Percentiles rank a stretch among this genome's conserved stretches.
phyloP scores from a whole-genome alignment of 1,140 invertebrate genomes.

The Semibalanus balanoides region DNA sequence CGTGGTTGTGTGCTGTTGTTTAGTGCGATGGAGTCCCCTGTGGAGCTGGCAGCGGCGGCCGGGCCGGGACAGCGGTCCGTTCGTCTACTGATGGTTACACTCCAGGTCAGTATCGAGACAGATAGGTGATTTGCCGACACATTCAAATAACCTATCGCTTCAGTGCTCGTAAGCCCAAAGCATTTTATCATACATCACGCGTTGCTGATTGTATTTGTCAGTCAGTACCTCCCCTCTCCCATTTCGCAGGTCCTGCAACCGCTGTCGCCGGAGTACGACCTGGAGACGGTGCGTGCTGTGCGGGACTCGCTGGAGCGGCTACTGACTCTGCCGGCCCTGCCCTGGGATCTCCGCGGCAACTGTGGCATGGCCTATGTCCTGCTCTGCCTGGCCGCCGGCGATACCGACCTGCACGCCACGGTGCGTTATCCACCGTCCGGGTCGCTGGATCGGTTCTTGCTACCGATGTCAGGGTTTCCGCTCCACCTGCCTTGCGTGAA shows the following conservation, averaged over 20 bases:
- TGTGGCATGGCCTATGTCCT: background rate
- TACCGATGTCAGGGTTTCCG: too few species aligned
- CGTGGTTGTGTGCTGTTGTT: too few species aligned
- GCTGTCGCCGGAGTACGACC: background rate
- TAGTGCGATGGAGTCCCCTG: too few species aligned
- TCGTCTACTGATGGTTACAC: background rate
- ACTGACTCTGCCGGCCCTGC: background rate
- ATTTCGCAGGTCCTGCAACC: background rate
- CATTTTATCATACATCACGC: too few species aligned
- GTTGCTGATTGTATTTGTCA: too few species aligned
- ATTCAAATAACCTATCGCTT: too few species aligned
- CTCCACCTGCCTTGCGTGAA: too few species aligned
- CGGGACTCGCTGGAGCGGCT: background rate
- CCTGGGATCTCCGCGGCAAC: background rate
- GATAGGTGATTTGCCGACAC: too few species aligned
- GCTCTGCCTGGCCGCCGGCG: background rate
- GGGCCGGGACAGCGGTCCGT: too few species aligned
- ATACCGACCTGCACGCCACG: background rate
- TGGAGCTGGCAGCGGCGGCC: too few species aligned
- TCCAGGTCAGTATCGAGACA: background rate
- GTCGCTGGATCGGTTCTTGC: background rate
- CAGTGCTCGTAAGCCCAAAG: too few species aligned
- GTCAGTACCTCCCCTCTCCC: background rate
- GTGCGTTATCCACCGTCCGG: background rate
- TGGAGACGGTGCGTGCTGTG: background rate